A percentile compares a stretch with the other conserved stretches of the same genome.
Conservation (phyloP, 2,113 vertebrate genomes). For the Sylvia atricapilla region DNA sequence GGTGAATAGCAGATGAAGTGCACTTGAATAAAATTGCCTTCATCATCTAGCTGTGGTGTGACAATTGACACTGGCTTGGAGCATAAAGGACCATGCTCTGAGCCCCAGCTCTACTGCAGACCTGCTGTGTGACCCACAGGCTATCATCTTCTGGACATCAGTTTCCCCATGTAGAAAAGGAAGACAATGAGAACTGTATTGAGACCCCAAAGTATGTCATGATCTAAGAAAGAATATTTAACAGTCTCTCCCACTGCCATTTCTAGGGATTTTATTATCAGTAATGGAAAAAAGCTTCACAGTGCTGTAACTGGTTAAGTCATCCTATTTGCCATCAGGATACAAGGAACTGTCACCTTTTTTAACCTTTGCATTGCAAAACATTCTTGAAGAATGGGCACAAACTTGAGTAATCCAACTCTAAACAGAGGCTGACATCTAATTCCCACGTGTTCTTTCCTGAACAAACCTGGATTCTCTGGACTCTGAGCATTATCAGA, state of each 20-base stretch:
- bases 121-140: neutral
- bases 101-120: neutral
- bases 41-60: neutral
- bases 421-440: neutral
- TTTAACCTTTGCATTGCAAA: neutral
- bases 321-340: neutral
- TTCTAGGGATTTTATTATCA: neutral
- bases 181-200: neutral
- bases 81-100: neutral
- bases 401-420: neutral
- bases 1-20: neutral
- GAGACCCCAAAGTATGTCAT: fast-evolving
- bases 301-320: neutral
- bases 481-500: neutral
- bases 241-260: neutral
- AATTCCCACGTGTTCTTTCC: neutral
- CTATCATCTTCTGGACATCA: neutral
- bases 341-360: neutral
- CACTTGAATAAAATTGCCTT: constrained; percentile 11
- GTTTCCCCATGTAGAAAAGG: neutral
- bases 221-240: neutral
- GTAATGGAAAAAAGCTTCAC: neutral
- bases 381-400: neutral
- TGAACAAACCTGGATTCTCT: neutral
- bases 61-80: neutral